Conservation (phyloP, 2,888 invertebrate genomes). For the Onthophagus sagittarius region DNA sequence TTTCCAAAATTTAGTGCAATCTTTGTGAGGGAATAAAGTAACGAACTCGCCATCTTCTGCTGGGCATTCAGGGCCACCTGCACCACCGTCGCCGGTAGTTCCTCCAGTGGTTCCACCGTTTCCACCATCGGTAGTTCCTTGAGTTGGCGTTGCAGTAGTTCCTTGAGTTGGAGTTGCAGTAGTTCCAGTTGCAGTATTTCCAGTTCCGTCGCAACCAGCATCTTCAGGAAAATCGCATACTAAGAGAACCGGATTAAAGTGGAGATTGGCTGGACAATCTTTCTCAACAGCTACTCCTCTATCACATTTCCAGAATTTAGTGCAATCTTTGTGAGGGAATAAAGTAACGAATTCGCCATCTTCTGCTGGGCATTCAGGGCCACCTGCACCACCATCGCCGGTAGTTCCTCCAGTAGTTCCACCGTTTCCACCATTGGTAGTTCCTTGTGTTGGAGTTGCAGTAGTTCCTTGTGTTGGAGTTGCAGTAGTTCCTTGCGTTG, state of each 20-base stretch:
- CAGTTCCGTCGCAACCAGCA: slow-evolving; percentile 11
- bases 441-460: neutral
- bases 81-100: neutral
- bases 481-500: neutral
- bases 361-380: slow-evolving; percentile 13
- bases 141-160: neutral
- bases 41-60: slow-evolving; percentile 16
- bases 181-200: neutral
- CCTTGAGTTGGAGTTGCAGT: neutral
- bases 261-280: slow-evolving; percentile 2
- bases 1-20: slow-evolving; percentile 24
- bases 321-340: slow-evolving; percentile 14
- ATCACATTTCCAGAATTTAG: slow-evolving; percentile 12
- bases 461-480: neutral
- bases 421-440: neutral
- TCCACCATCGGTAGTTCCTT: neutral
- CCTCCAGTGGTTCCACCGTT: neutral
- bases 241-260: slow-evolving; percentile 6
- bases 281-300: slow-evolving; percentile 4
- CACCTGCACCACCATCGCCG: neutral
- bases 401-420: neutral
- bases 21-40: slow-evolving; percentile 17
- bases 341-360: slow-evolving; percentile 16
- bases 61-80: slow-evolving; percentile 5
- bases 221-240: slow-evolving; percentile 15